Evolutionary conservation across 2,888 invertebrate genomes (phyloP).

Genomic region (Leptinotarsa peninsularis): DNA sequence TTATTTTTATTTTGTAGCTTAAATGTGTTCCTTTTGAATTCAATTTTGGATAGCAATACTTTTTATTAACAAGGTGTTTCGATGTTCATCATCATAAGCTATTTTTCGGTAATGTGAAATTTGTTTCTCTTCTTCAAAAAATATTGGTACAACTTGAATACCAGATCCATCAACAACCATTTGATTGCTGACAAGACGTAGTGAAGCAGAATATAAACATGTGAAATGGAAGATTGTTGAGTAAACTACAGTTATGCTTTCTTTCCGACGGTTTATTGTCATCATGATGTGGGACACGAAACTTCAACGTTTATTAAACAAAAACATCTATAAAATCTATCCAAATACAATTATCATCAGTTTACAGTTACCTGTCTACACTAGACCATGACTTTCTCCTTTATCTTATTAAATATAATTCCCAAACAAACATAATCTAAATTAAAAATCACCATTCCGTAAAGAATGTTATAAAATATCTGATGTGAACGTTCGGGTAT

Average conservation of each 20-base stretch:
- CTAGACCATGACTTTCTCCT: constrained; percentile 46
- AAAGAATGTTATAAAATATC: constrained; percentile 40
- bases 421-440: constrained; percentile 44
- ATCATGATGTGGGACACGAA: constrained; percentile 17
- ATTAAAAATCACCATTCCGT: constrained; percentile 44
- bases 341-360: constrained; percentile 41
- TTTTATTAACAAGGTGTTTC: too few species aligned
- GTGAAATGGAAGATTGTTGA: not conserved
- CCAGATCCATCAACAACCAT: not conserved
- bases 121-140: not conserved
- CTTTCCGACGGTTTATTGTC: constrained; percentile 13
- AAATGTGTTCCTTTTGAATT: too few species aligned
- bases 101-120: too few species aligned
- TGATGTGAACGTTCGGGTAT: constrained; percentile 44
- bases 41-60: too few species aligned
- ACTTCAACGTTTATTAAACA: constrained; percentile 38
- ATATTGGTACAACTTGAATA: not conserved
- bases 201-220: not conserved
- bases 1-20: too few species aligned
- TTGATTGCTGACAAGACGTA: not conserved
- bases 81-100: too few species aligned
- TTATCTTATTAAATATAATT: constrained; percentile 44
- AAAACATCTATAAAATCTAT: constrained; percentile 40
- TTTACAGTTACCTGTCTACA: constrained; percentile 44
- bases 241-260: constrained; percentile 5